Evolutionary conservation across 1,140 invertebrate species (phyloP).

Genomic region (Caenorhabditis inopinata): DNA sequence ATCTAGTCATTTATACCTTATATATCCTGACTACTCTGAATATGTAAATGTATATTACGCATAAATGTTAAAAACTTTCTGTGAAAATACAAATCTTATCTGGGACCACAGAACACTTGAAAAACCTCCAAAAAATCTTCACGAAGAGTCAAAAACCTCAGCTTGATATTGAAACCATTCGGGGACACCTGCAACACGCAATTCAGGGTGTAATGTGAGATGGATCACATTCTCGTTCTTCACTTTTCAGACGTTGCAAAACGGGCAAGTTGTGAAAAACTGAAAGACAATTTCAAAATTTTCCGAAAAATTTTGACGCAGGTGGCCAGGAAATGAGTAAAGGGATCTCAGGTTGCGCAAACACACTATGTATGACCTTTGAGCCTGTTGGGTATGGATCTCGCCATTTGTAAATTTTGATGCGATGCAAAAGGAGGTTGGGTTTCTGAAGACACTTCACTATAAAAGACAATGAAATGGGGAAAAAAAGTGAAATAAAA

Average conservation of each 20-base stretch:
- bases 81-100: no score
- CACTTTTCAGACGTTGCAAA: background rate
- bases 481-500: no score
- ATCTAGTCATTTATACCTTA: no score
- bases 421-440: background rate
- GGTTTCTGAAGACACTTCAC: conserved; percentile 8
- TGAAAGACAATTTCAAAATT: background rate
- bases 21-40: no score
- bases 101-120: no score
- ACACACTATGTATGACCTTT: conserved; percentile 30
- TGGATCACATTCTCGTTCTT: background rate
- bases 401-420: conserved; percentile 15
- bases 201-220: conserved; percentile 20
- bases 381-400: background rate
- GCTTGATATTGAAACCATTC: conserved; percentile 2
- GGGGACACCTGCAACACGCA: conserved; percentile 16
- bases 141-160: background rate
- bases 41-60: no score
- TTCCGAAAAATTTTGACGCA: background rate
- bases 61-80: no score
- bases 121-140: no score
- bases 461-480: background rate
- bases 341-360: conserved; percentile 26
- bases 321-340: conserved; percentile 21
- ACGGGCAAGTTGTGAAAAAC: background rate